Evolutionary conservation across 1,140 invertebrate genomes (phyloP).

Genomic region (Ruditapes philippinarum): DNA sequence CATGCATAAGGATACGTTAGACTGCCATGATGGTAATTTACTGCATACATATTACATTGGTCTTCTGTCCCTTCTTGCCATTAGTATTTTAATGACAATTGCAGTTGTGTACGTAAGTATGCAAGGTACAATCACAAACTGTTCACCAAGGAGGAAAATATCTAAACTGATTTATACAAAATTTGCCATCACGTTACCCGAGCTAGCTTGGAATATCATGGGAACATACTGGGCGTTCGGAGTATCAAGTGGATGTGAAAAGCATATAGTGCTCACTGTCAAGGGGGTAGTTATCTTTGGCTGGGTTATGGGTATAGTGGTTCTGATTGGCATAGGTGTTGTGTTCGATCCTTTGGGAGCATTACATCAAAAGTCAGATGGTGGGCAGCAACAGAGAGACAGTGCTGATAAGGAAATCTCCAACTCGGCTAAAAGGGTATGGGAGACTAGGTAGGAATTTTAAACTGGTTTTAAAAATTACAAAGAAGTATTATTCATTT

Average conservation of each 20-base stretch:
- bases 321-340: conserved; percentile 91
- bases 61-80: conserved; percentile 75
- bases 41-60: conserved; percentile 73
- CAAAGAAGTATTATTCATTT: too few species aligned
- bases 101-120: conserved; percentile 82
- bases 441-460: conserved; percentile 85
- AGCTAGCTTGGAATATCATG: conserved; percentile 92
- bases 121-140: conserved; percentile 84
- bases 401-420: background rate
- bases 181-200: conserved; percentile 90
- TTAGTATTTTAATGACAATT: conserved; percentile 79
- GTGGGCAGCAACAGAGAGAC: background rate
- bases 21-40: conserved; percentile 64
- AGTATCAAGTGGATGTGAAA: conserved; percentile 74
- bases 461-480: too few species aligned
- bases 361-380: background rate
- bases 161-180: conserved; percentile 84
- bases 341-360: conserved; percentile 92
- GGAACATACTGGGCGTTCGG: conserved; percentile 93
- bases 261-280: conserved; percentile 69
- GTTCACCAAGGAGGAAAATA: conserved; percentile 82
- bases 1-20: conserved; percentile 59
- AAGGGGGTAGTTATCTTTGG: conserved; percentile 91
- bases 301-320: conserved; percentile 92
- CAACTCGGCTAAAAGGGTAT: conserved; percentile 86